Base-by-base conservation (phyloP, 2,113 vertebrate species). In the Pluvialis apricaria region DNA sequence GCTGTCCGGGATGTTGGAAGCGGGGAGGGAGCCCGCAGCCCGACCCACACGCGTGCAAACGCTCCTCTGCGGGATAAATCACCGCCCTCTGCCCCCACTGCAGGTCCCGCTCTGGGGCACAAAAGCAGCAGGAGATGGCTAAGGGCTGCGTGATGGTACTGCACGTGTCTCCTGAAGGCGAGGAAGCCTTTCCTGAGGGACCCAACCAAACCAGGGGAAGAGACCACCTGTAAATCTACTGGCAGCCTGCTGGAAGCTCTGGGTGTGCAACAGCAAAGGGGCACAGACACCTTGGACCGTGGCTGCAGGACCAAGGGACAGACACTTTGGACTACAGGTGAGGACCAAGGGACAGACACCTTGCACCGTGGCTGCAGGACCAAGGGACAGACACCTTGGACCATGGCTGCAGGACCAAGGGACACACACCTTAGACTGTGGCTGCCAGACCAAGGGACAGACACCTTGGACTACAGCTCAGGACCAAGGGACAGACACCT, bases 11-110 rank as follows among this genome's bases (percentile, higher is more conserved):
- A 42, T 31, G 65, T 6, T 82, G 85, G 61, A 42, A 76, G 47
- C 5, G 22, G 26, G 72, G 72, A 73, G 36, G 40, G 24, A 92
- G 44, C 29, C 0, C 0, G 8, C 61, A 85, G 25, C 44, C 44
- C 1, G 1, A 49, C 61, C 5, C 7, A 57, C 9, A 1, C 5
- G 18, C 2, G 2, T 16, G 34, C 34, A 36, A 65, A 14, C 8
- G 4, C 28, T 68, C 40, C 6, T 2, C 24, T 29, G 0, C 2
- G n/a, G n/a, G 9, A 8, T 40, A 60, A 76, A 47, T 38, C 54
- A 14, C 75, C 19, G 36, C 38, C n/a, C 58, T 78, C 8, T 1
- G 73, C 31, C 24, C 52, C 34, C 29, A 2, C 12, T 2, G 22
- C 0, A 0, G 6, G 3, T 29, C 72, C 44, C 60, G 18, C 28